Conservation (phyloP, 1,140 invertebrate genomes). For the Rhyzopertha dominica region DNA sequence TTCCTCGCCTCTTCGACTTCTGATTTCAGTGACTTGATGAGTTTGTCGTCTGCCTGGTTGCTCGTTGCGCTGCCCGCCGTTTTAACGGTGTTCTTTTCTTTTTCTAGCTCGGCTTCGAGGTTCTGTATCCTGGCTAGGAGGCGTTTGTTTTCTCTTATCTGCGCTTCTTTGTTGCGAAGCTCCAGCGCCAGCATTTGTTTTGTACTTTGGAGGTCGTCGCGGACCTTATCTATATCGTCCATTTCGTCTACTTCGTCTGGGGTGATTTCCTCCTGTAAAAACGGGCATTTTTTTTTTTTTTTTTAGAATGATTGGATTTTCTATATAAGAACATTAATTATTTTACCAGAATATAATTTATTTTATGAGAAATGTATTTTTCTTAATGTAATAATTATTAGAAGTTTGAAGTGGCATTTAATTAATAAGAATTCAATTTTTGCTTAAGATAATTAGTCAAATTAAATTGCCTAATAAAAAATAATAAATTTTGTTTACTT, state of each 20-base stretch:
- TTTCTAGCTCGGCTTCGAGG: slow-evolving; percentile 70
- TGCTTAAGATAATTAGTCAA: no score
- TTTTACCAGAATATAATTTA: no score
- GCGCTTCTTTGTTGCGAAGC: slow-evolving; percentile 76
- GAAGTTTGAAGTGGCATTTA: no score
- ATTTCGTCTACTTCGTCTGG: slow-evolving; percentile 70
- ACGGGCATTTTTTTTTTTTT: no score
- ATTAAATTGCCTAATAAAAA: no score
- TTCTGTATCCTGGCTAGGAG: slow-evolving; percentile 70
- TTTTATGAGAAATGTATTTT: no score
- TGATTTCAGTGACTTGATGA: slow-evolving; percentile 63
- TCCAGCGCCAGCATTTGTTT: slow-evolving; percentile 86
- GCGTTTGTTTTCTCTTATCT: slow-evolving; percentile 81
- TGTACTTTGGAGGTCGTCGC: slow-evolving; percentile 84
- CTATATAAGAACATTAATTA: no score
- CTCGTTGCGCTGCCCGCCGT: slow-evolving; percentile 9
- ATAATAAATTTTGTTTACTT: no score
- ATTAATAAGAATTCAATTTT: no score
- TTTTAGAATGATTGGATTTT: no score
- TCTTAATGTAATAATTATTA: no score
- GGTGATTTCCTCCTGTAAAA: slow-evolving; percentile 41
- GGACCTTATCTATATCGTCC: slow-evolving; percentile 85
- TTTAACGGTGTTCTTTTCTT: slow-evolving; percentile 45
- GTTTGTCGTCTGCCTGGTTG: slow-evolving; percentile 37
- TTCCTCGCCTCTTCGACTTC: slow-evolving; percentile 71